Conservation (phyloP, 2,888 invertebrate species). For the Diaprepes abbreviatus region DNA sequence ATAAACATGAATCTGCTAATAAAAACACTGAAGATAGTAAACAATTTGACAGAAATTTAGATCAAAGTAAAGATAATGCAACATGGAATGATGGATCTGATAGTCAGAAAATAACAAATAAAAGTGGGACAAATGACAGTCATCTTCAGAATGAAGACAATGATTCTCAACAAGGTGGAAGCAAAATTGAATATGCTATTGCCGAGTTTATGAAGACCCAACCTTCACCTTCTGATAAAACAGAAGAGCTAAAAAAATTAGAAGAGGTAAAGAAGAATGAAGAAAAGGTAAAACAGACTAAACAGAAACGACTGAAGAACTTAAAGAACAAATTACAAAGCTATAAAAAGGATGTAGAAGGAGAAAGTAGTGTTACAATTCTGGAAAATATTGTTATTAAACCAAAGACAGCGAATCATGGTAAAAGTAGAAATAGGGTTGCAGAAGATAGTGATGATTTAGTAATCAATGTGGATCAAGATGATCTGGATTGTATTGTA, state of each 20-base stretch:
- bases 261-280: slow-evolving; percentile 15
- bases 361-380: slow-evolving; percentile 29
- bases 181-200: slow-evolving; percentile 25
- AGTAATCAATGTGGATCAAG: slow-evolving; percentile 56
- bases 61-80: not conserved
- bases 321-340: slow-evolving; percentile 42
- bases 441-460: slow-evolving; percentile 55
- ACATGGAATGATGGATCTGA: not conserved
- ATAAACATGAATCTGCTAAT: not conserved
- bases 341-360: slow-evolving; percentile 43
- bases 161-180: slow-evolving; percentile 6
- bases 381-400: slow-evolving; percentile 43
- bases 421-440: not conserved
- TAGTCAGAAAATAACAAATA: not conserved
- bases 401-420: slow-evolving; percentile 16
- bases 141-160: not conserved
- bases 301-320: slow-evolving; percentile 33
- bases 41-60: not conserved
- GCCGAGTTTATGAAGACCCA: slow-evolving; percentile 20
- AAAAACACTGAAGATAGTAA: not conserved
- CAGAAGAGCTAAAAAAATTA: slow-evolving; percentile 2
- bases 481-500: slow-evolving; percentile 57
- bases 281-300: slow-evolving; percentile 3
- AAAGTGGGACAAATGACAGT: not conserved
- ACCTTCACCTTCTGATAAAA: slow-evolving; percentile 9